Conservation (phyloP, 1,140 invertebrate genomes). For the Dinoponera quadriceps region DNA sequence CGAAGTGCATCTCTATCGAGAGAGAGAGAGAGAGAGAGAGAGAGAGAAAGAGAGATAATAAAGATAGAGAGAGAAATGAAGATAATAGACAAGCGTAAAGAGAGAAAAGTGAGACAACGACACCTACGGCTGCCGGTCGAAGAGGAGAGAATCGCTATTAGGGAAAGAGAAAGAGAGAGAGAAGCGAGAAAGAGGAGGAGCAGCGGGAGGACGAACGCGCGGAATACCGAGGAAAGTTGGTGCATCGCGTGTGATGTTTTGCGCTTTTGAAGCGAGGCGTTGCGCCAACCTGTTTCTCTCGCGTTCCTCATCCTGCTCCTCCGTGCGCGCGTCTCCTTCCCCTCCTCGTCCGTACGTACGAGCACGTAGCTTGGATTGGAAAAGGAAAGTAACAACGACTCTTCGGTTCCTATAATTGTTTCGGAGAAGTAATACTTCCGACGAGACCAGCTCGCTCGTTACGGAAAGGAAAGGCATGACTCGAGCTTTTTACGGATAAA, state of each 20-base stretch:
- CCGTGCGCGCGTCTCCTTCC: conserved; percentile 1
- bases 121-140: too few species aligned
- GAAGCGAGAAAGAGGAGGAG: neutral
- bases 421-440: conserved; percentile 25
- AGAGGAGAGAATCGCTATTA: conserved; percentile 14
- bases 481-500: conserved; percentile 24
- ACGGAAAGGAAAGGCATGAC: neutral
- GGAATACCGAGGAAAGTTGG: conserved; percentile 60
- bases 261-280: conserved; percentile 25
- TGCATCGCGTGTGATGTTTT: conserved; percentile 31
- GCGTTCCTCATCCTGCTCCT: conserved; percentile 25
- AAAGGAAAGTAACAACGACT: conserved; percentile 17
- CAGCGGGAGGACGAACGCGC: neutral
- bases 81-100: neutral
- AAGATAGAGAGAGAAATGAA: neutral
- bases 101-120: neutral
- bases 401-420: conserved; percentile 41
- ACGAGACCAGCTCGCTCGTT: conserved; percentile 29
- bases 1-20: neutral
- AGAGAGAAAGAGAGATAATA: neutral
- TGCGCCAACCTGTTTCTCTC: conserved; percentile 65
- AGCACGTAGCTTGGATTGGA: conserved; percentile 32
- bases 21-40: neutral
- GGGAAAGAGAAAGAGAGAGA: conserved; percentile 17
- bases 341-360: conserved; percentile 22